phyloP scores from a whole-genome alignment of 2,888 invertebrate species.

The Philereme transversata region DNA sequence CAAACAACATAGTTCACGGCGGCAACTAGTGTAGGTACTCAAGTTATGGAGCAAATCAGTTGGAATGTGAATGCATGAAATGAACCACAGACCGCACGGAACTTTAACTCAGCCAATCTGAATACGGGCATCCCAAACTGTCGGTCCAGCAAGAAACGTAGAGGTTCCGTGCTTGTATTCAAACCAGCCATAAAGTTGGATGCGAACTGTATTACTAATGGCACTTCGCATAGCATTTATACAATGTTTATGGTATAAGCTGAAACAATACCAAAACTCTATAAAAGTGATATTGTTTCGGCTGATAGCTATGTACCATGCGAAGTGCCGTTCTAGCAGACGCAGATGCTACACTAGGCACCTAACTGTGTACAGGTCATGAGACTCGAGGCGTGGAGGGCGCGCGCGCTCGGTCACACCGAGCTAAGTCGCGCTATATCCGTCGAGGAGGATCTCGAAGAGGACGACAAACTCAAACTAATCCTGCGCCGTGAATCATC shows the following conservation, averaged over 20 bases:
- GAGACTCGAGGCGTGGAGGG: conserved; percentile 88
- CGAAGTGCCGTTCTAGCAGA: no score
- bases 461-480: conserved; percentile 70
- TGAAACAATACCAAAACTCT: no score
- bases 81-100: background rate
- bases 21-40: background rate
- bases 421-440: conserved; percentile 66
- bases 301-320: no score
- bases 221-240: no score
- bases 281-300: no score
- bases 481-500: conserved; percentile 69
- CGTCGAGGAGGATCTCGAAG: conserved; percentile 71
- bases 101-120: no score
- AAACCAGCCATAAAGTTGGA: no score
- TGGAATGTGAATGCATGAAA: background rate
- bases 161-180: no score
- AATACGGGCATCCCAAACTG: no score
- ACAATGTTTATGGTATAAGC: no score
- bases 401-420: conserved; percentile 80
- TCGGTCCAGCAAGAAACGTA: no score
- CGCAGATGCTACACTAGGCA: background rate
- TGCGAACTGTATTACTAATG: no score
- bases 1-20: background rate
- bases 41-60: background rate
- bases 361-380: conserved; percentile 81